Percentiles rank a stretch among this genome's conserved stretches.
Conservation (phyloP, 1,140 invertebrate genomes). For the Drosophila prosaltans region DNA sequence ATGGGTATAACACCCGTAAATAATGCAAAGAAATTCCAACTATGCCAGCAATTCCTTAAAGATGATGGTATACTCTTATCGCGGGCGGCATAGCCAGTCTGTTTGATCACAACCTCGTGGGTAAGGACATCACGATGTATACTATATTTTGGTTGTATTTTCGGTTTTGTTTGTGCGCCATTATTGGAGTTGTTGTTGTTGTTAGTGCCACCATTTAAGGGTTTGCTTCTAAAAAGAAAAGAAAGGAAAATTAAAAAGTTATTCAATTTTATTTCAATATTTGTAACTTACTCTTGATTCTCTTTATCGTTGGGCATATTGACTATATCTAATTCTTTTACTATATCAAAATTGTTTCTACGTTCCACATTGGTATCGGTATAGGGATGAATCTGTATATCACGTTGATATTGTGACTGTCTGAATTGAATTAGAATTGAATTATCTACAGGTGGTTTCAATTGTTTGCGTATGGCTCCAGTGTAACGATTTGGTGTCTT, state of each 20-base stretch:
- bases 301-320: conserved; percentile 56
- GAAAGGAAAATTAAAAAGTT: background rate
- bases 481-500: conserved; percentile 13
- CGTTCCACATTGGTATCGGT: conserved; percentile 63
- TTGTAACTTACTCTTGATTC: conserved; percentile 59
- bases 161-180: conserved; percentile 62
- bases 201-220: conserved; percentile 54
- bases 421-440: conserved; percentile 16
- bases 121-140: conserved; percentile 76
- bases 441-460: background rate
- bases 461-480: conserved; percentile 34
- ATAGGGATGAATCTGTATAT: conserved; percentile 51
- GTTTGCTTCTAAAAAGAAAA: conserved; percentile 54
- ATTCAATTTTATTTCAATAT: background rate
- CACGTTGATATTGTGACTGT: conserved; percentile 45
- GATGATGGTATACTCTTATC: conserved; percentile 78
- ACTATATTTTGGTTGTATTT: conserved; percentile 73
- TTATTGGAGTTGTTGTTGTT: conserved; percentile 47
- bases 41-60: conserved; percentile 59
- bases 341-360: conserved; percentile 23
- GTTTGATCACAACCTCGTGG: conserved; percentile 78
- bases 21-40: conserved; percentile 69
- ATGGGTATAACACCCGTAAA: conserved; percentile 85
- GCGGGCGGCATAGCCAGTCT: conserved; percentile 74
- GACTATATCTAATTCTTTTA: conserved; percentile 39